Conservation (phyloP, 2,888 invertebrate genomes). For the Ametastegia equiseti region DNA sequence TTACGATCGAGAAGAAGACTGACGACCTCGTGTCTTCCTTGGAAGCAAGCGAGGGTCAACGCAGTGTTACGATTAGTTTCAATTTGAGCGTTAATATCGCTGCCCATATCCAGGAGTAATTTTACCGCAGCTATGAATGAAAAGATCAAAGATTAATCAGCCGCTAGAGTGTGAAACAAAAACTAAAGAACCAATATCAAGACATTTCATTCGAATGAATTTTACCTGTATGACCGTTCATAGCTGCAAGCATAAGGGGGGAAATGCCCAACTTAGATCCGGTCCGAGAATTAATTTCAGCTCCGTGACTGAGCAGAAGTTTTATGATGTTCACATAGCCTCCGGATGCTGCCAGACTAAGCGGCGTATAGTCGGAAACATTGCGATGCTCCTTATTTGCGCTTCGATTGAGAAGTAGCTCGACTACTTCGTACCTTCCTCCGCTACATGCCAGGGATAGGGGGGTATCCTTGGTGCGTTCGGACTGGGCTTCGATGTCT, state of each 20-base stretch:
- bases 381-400: constrained; percentile 99
- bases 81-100: constrained; percentile 99
- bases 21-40: constrained; percentile 99
- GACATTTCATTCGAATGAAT: too few species aligned
- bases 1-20: constrained; percentile 96
- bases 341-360: constrained; percentile 98
- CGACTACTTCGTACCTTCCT: constrained; percentile 97
- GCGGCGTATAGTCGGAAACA: constrained; percentile 98
- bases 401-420: constrained; percentile 90
- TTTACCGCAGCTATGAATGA: constrained; percentile 89
- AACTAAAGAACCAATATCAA: too few species aligned
- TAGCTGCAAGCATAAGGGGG: constrained; percentile 98
- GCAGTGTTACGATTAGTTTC: constrained; percentile 99
- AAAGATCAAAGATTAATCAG: constrained; percentile 41
- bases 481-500: constrained; percentile 99
- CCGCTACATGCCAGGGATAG: constrained; percentile 98
- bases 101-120: constrained; percentile 96
- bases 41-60: constrained; percentile 98
- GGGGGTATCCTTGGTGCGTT: constrained; percentile 99
- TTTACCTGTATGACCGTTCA: constrained; percentile 96
- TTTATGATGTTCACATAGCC: constrained; percentile 99
- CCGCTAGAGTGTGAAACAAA: neutral
- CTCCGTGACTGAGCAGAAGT: constrained; percentile 93
- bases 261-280: constrained; percentile 99
- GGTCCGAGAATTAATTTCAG: constrained; percentile 98